Conservation (phyloP, 2,797 vertebrate species). For the Phrynocephalus vlangalii region DNA sequence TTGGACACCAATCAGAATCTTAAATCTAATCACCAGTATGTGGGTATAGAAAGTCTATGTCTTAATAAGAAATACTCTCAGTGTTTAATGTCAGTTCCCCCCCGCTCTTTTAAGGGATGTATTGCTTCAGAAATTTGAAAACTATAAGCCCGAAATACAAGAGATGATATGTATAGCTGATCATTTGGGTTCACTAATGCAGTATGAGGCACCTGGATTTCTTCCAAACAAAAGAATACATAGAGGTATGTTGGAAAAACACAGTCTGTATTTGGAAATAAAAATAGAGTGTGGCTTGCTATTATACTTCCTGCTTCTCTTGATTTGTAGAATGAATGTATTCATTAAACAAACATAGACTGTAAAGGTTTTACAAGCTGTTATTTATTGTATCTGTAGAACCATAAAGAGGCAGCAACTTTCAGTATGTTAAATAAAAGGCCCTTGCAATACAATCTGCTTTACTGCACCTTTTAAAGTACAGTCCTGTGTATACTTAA, state of each 20-base stretch:
- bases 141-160: slow-evolving; percentile 90
- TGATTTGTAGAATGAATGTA: neutral
- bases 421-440: neutral
- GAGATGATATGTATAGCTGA: slow-evolving; percentile 93
- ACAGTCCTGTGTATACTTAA: neutral
- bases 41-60: neutral
- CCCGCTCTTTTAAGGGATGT: slow-evolving; percentile 85
- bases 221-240: slow-evolving; percentile 94
- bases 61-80: slow-evolving; percentile 35
- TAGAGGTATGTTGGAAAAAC: slow-evolving; percentile 84
- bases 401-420: neutral
- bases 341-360: neutral
- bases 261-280: neutral
- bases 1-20: neutral
- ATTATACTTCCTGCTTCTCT: neutral
- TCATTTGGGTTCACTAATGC: slow-evolving; percentile 93
- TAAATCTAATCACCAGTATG: slow-evolving; percentile 32
- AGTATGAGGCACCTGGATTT: slow-evolving; percentile 95
- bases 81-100: slow-evolving; percentile 15
- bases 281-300: neutral
- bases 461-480: neutral
- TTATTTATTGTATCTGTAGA: neutral
- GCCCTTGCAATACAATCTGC: neutral
- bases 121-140: slow-evolving; percentile 93
- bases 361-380: neutral